Evolutionary conservation across 2,888 invertebrate species (phyloP), one percentile per base, ranked within the genome.

Genomic region (Rhimphoctona megacephalus): DNA sequence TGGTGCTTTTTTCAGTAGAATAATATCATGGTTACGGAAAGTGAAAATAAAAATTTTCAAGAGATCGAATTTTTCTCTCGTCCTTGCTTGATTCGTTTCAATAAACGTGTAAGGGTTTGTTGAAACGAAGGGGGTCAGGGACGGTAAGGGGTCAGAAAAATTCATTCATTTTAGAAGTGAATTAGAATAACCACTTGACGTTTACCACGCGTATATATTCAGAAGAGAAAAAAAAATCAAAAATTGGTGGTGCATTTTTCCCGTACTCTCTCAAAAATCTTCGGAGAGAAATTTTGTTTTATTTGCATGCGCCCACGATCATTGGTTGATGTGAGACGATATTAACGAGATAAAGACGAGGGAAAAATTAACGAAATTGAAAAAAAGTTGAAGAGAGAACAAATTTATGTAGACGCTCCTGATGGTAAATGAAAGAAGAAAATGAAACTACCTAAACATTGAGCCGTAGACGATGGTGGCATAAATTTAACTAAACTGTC

Each of bases 371-470:
- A 78, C 57, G 39, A 54, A 61, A 67, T 30, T 69, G 33, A 64
- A 25, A 46, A 67, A 77, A 14, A 57, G 43, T 39, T 19, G 22
- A 25, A 81, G 49, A 61, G 36, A 79, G 66, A 57, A 33, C 72
- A 49, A 74, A 82, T 69, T 64, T 80, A 54, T 33, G 7, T 52
- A 74, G 77, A 67, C 73, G 83, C 73, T 81, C 61, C 78, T 73
- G 74, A 74, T 61, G 77, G 73, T 81, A 69, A 77, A 67, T 43
- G 66, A 72, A 33, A 66, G 4, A 64, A 54, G 43, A 52, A 69
- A 69, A 72, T 52, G 76, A 83, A 86, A 80, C 80, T 86, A 81
- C 81, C 86, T 80, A 83, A 77, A 57, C 83, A 83, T 83, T 86
- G 83, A 80, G 86, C 81, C 80, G 83, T 80, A 80, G 43, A 82